phyloP scores from a whole-genome alignment of 2,888 invertebrate species.

The Podabrus alpinus region DNA sequence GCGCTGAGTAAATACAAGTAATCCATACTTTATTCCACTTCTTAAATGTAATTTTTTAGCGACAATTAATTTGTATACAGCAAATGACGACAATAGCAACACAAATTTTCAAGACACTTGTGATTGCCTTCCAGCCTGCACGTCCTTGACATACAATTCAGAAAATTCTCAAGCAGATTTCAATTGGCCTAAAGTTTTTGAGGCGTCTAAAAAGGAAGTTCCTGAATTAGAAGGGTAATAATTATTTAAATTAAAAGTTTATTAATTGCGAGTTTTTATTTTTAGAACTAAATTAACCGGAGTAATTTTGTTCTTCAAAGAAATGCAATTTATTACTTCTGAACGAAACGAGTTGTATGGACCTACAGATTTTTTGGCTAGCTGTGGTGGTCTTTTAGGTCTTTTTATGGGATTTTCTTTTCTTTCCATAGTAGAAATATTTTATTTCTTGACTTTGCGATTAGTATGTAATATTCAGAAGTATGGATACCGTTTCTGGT shows the following conservation, averaged over 20 bases:
- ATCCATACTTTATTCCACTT: not conserved
- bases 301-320: constrained; percentile 73
- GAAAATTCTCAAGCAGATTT: constrained; percentile 75
- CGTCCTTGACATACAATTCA: constrained; percentile 72
- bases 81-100: constrained; percentile 5
- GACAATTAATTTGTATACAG: not conserved
- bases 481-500: constrained; percentile 54
- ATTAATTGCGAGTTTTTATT: constrained; percentile 25
- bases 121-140: constrained; percentile 68
- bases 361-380: constrained; percentile 61
- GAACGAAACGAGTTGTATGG: constrained; percentile 63
- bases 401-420: constrained; percentile 68
- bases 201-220: constrained; percentile 56
- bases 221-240: constrained; percentile 51
- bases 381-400: constrained; percentile 63
- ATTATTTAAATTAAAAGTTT: constrained; percentile 4
- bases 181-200: constrained; percentile 64
- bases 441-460: constrained; percentile 62
- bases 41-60: not conserved
- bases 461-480: constrained; percentile 58
- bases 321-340: constrained; percentile 63
- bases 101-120: constrained; percentile 49
- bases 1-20: constrained; percentile 59
- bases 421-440: constrained; percentile 64
- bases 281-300: constrained; percentile 62